Conservation (phyloP, 2,797 vertebrate genomes). For the Lophotriccus pileatus region DNA sequence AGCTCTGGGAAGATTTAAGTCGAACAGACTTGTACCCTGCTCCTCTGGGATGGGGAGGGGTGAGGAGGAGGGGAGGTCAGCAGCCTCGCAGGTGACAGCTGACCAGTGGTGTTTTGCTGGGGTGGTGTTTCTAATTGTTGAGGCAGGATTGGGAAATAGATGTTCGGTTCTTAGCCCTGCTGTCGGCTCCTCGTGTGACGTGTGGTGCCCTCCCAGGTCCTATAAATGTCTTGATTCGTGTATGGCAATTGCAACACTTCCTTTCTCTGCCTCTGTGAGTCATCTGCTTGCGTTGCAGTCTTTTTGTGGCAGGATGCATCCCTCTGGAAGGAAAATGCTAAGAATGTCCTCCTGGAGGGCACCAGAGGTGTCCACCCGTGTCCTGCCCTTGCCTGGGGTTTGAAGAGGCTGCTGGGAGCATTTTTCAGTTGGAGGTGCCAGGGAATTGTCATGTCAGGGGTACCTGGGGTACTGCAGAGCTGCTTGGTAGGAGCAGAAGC, state of each 20-base stretch:
- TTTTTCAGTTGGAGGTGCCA: background rate
- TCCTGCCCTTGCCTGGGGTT: background rate
- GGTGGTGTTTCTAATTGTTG: background rate
- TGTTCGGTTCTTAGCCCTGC: background rate
- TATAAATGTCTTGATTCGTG: background rate
- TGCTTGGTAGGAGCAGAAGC: background rate
- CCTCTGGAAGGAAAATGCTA: background rate
- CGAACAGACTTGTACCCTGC: background rate
- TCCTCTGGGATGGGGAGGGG: background rate
- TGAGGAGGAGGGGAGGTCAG: background rate
- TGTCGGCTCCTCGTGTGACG: background rate
- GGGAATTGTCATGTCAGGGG: background rate
- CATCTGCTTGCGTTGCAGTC: slow-evolving; percentile 41
- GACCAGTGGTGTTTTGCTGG: background rate
- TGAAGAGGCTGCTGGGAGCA: fast-evolving
- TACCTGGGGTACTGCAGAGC: background rate
- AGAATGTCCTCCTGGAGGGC: background rate
- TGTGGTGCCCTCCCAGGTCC: background rate
- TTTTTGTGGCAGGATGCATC: background rate
- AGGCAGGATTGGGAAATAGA: background rate
- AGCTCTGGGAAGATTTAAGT: background rate
- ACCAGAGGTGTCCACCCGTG: background rate
- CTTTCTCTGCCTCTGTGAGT: slow-evolving; percentile 1
- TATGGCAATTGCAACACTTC: background rate
- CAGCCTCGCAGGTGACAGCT: background rate